phyloP scores from a whole-genome alignment of 2,888 invertebrate species.

The Candidula unifasciata region DNA sequence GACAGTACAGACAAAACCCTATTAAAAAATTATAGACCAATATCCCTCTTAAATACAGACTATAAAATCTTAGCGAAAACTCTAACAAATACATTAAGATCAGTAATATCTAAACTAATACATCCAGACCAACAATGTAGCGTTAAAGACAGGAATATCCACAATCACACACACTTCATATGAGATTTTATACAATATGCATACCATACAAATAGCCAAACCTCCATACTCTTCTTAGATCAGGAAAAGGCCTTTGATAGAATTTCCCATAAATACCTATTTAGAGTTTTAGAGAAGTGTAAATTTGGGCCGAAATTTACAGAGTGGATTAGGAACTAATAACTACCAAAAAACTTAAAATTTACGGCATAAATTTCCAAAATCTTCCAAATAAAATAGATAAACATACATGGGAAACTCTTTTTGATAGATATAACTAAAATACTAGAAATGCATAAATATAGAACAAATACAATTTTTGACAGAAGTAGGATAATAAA shows the following conservation, averaged over 20 bases:
- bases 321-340: neutral
- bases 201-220: neutral
- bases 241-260: neutral
- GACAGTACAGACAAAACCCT: too few species aligned
- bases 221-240: neutral
- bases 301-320: neutral
- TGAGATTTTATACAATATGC: neutral
- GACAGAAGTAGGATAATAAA: too few species aligned
- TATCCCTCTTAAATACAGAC: too few species aligned
- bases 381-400: neutral
- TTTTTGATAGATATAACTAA: neutral
- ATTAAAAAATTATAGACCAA: too few species aligned
- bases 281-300: neutral
- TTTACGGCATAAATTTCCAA: neutral
- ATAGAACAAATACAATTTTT: too few species aligned
- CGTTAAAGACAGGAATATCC: neutral
- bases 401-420: neutral
- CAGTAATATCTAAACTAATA: neutral
- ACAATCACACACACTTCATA: slow-evolving; percentile 20
- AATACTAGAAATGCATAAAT: neutral
- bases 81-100: neutral
- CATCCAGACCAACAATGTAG: slow-evolving; percentile 5
- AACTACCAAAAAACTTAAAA: neutral
- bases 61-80: too few species aligned
- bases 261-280: neutral